These are phyloP conservation scores for Stramonita haemastoma DNA, from an alignment of 2,888 invertebrate species.

Conservation along the genomic window DNA sequence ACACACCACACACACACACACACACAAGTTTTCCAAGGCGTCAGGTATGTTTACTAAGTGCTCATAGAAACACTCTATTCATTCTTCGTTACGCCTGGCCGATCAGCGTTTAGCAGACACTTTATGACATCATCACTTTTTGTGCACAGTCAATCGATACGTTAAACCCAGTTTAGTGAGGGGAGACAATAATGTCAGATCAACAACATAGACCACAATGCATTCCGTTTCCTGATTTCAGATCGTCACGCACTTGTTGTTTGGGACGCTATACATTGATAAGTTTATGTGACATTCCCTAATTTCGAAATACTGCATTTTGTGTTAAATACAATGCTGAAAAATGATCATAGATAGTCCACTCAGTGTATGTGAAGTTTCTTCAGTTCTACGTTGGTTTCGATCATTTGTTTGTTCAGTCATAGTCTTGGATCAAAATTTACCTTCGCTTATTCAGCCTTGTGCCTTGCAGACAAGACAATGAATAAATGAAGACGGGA, in stretches of 20 bases:
- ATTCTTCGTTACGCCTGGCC: too few relatives aligned
- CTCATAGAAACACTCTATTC: too few relatives aligned
- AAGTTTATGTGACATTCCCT: not conserved
- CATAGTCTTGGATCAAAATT: not conserved
- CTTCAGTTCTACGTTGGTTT: not conserved
- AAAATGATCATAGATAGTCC: not conserved
- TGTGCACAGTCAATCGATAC: too few relatives aligned
- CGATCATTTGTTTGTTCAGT: not conserved
- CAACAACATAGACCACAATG: constrained; percentile 36
- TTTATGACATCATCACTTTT: too few relatives aligned
- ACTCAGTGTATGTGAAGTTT: not conserved
- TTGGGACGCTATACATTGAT: constrained; percentile 33
- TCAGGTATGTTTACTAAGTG: too few relatives aligned
- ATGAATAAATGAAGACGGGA: too few relatives aligned
- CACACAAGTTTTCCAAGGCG: too few relatives aligned
- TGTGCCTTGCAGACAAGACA: too few relatives aligned
- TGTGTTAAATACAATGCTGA: not conserved
- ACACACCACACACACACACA: too few relatives aligned
- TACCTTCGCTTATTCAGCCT: not conserved
- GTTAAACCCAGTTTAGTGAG: too few relatives aligned
- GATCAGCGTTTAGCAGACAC: too few relatives aligned
- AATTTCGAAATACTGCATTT: not conserved
- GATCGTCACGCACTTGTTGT: constrained; percentile 41
- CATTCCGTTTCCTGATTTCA: constrained; percentile 27
- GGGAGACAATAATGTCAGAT: not conserved